A percentile compares a stretch with the other conserved stretches of the same genome.
Evolutionary conservation across 1,140 invertebrate species (phyloP).

Genomic region (Conus ventricosus): DNA sequence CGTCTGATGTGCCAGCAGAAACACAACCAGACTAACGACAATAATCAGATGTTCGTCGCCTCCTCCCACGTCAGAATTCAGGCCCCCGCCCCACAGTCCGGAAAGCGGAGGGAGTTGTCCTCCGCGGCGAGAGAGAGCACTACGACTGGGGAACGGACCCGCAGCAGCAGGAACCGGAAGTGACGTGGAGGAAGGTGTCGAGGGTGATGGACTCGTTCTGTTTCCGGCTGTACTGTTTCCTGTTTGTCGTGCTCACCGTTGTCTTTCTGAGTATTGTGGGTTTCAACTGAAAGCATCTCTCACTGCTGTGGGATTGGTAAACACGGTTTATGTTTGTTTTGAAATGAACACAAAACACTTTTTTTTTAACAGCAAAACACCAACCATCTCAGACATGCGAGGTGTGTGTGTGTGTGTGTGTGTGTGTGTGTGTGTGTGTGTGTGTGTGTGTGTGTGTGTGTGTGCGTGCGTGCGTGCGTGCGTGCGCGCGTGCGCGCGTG

Average conservation of each 20-base stretch:
- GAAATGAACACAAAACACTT: too few relatives aligned
- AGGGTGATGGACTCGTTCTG: conserved; percentile 23
- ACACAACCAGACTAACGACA: neutral
- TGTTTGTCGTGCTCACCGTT: neutral
- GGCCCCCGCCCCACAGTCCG: neutral
- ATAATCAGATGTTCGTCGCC: neutral
- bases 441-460: conserved; percentile 7
- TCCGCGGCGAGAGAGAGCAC: neutral
- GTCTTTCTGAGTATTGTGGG: conserved; percentile 4
- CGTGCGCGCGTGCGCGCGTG: neutral
- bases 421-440: conserved; percentile 20
- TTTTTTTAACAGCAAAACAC: too few relatives aligned
- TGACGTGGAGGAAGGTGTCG: conserved; percentile 36
- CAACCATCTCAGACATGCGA: neutral
- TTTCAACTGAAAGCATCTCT: too few relatives aligned
- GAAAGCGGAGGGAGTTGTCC: neutral
- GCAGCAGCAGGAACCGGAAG: neutral
- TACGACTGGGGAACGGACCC: neutral
- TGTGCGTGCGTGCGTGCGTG: neutral
- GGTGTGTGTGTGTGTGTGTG: conserved; percentile 4
- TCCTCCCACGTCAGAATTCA: neutral
- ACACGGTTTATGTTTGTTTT: too few relatives aligned
- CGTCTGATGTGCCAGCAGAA: conserved; percentile 13
- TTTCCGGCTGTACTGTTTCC: conserved; percentile 21
- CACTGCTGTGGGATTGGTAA: too few relatives aligned